Evolutionary conservation across 2,113 vertebrate genomes (phyloP).

Genomic region (Brachyhypopomus occidentalis): DNA sequence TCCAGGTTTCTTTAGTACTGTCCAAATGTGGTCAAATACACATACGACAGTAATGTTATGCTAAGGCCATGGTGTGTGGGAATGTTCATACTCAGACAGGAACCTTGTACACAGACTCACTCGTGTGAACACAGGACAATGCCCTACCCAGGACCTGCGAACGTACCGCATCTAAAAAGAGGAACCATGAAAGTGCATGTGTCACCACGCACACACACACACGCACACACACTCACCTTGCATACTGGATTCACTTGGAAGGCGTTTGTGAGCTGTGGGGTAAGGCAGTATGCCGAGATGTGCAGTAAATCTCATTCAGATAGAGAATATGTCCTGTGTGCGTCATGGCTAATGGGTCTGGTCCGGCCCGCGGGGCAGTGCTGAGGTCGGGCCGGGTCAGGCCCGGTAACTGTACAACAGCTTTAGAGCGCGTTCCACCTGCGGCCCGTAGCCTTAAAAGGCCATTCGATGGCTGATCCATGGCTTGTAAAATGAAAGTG

Average conservation of each 20-base stretch:
- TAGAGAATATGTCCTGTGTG: no score
- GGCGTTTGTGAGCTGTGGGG: no score
- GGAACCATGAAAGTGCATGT: not conserved
- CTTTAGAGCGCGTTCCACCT: no score
- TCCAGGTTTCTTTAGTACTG: slow-evolving; percentile 62
- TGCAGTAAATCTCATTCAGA: no score
- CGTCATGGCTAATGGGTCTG: no score
- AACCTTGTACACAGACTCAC: not conserved
- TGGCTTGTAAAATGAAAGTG: no score
- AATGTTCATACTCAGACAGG: not conserved
- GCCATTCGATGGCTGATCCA: not conserved
- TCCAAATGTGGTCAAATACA: slow-evolving; percentile 38
- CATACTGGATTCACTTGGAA: no score
- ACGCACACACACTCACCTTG: not conserved
- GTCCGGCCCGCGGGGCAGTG: no score
- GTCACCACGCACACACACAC: not conserved
- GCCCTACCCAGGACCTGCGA: not conserved
- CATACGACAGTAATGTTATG: slow-evolving; percentile 6
- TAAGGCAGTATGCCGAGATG: no score
- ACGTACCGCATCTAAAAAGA: not conserved
- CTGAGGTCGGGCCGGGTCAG: no score
- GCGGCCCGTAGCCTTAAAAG: not conserved
- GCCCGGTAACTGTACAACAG: no score
- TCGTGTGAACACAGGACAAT: not conserved
- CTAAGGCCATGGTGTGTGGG: not conserved